Base-by-base conservation (phyloP, 2,888 invertebrate species). In the Neelides folsomi region DNA sequence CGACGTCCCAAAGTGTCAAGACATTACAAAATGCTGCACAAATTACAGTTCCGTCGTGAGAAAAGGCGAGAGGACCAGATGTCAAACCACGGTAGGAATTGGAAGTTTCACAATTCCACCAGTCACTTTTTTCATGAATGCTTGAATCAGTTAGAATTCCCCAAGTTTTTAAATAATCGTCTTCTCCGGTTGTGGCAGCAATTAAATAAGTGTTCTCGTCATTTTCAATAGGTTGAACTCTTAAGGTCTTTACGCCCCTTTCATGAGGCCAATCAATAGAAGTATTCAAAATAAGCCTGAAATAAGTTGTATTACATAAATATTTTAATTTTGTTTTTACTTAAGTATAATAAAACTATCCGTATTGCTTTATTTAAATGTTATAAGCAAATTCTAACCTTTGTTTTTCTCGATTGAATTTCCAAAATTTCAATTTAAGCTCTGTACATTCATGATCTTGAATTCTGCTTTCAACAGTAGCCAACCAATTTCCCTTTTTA, bases 361-460 rank as follows among this genome's bases (percentile, higher is more conserved):
- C n/a, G n/a, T n/a, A n/a, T n/a, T n/a, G n/a, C n/a, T n/a, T n/a
- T n/a, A n/a, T n/a, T n/a, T 41, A 8, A 41, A n/a, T 13, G 13
- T 47, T 2, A 9, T 15, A 36, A 47, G 8, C 37, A 37, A 8
- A 12, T 55, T 65, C 68, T 71, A 72, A 82, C 80, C 69, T 75
- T 70, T 83, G 82, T 47, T 73, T 70, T 39, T 73, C 70, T 1
- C 70, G 66, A 60, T 78, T 70, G 65, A 76, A 84, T 36, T 65
- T 57, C 86, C 86, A 87, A 70, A 86, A 86, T 67, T 86, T 87
- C 1, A 87, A 71, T 50, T 80, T 72, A 4, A 80, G 70, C 70
- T 86, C 84, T 5, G 75, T 72, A 46, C 72, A 70, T 20, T 73
- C 70, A 68, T 82, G 80, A 64, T 78, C 74, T 56, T 66, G 73